These are phyloP conservation scores for Grus americana DNA, from an alignment of 2,113 vertebrate species.

Conservation along the genomic window DNA sequence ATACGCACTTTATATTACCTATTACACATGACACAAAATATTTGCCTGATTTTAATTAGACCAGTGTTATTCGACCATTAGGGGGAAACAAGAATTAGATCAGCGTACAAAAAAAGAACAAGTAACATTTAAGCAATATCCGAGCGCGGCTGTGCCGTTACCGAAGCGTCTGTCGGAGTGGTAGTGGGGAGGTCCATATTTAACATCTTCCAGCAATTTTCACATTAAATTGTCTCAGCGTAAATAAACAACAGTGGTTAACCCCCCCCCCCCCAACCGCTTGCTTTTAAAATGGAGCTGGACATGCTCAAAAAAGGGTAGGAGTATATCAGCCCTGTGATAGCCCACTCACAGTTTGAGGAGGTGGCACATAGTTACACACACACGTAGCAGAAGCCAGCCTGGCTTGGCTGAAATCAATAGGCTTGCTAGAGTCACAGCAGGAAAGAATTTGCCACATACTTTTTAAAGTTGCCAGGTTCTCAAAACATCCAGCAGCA, in stretches of 20 bases:
- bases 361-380: neutral
- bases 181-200: neutral
- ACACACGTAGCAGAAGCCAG: fast-evolving
- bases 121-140: neutral
- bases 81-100: slow-evolving; percentile 18
- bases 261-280: no score
- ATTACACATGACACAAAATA: slow-evolving; percentile 68
- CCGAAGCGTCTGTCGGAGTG: neutral
- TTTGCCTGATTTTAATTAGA: slow-evolving; percentile 71
- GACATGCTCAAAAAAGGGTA: neutral
- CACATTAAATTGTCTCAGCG: neutral
- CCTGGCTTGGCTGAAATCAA: neutral
- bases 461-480: neutral
- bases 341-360: neutral
- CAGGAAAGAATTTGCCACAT: neutral
- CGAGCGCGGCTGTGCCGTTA: neutral
- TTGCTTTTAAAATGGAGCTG: neutral
- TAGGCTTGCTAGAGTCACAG: neutral
- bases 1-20: slow-evolving; percentile 62
- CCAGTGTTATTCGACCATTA: slow-evolving; percentile 5
- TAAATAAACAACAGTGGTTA: neutral
- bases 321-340: neutral
- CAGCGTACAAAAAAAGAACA: neutral
- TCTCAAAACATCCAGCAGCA: neutral
- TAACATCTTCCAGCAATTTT: neutral